Evolutionary conservation across 2,888 invertebrate genomes (phyloP).

Genomic region (Altica lythri): DNA sequence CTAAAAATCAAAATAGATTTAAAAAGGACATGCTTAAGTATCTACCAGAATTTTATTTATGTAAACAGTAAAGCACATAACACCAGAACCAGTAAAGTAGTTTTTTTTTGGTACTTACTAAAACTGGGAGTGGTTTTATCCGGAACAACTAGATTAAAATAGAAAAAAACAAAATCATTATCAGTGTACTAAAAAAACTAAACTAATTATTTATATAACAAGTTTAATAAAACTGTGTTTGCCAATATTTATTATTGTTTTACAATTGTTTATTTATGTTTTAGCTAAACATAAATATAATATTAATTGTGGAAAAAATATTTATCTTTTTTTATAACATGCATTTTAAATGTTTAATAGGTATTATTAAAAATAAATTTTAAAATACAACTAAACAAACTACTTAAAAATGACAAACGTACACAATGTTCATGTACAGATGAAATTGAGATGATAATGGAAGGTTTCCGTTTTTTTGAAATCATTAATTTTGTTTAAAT

Average conservation of each 20-base stretch:
- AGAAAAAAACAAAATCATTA: constrained; percentile 44
- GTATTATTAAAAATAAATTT: too few relatives aligned
- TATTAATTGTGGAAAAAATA: not conserved
- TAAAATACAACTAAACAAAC: too few relatives aligned
- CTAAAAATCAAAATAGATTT: too few relatives aligned
- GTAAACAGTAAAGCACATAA: constrained; percentile 50
- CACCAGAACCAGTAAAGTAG: constrained; percentile 51
- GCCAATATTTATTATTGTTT: not conserved
- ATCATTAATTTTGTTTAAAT: too few relatives aligned
- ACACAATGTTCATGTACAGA: too few relatives aligned
- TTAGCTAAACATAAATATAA: not conserved
- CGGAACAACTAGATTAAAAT: constrained; percentile 88
- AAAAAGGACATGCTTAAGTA: too few relatives aligned
- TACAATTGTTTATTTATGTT: not conserved
- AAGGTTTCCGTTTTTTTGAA: too few relatives aligned
- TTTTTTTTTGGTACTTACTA: constrained; percentile 82
- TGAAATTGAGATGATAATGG: too few relatives aligned
- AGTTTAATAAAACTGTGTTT: not conserved
- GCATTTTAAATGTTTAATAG: too few relatives aligned
- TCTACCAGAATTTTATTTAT: too few relatives aligned
- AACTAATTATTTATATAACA: not conserved
- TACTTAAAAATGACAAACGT: too few relatives aligned
- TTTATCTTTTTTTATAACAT: too few relatives aligned
- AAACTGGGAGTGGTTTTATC: constrained; percentile 97
- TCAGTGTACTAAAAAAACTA: constrained; percentile 13